Conservation (phyloP, 2,888 invertebrate genomes). For the Heliconius erato region DNA sequence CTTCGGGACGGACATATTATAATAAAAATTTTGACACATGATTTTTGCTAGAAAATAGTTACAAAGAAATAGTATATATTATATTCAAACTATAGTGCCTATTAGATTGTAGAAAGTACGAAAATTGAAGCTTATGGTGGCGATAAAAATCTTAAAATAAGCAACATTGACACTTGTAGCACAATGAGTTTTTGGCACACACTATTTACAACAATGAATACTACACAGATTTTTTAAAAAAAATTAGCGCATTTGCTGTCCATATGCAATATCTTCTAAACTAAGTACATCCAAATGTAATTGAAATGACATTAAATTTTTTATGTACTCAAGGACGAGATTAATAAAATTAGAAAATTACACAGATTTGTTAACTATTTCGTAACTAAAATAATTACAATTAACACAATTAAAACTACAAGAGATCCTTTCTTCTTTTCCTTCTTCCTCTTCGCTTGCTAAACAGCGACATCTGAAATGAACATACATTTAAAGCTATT, state of each 20-base stretch:
- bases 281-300: conserved; percentile 41
- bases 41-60: conserved; percentile 7
- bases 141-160: conserved; percentile 28
- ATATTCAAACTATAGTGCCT: conserved; percentile 19
- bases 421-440: conserved; percentile 79
- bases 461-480: conserved; percentile 62
- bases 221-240: conserved; percentile 21
- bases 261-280: conserved; percentile 33
- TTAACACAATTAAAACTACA: conserved; percentile 69
- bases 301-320: conserved; percentile 45
- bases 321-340: conserved; percentile 65
- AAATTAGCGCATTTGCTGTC: not conserved
- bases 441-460: conserved; percentile 50
- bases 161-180: conserved; percentile 39
- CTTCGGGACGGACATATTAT: conserved; percentile 83
- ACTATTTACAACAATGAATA: conserved; percentile 43
- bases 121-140: conserved; percentile 20
- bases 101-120: conserved; percentile 3
- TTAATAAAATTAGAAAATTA: conserved; percentile 52
- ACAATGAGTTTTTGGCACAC: conserved; percentile 48
- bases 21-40: conserved; percentile 59
- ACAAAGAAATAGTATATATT: conserved; percentile 34
- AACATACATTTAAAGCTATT: conserved; percentile 38
- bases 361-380: conserved; percentile 68
- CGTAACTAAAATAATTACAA: conserved; percentile 67